Conservation (phyloP, 2,113 vertebrate species). For the Phoenicopterus ruber region DNA sequence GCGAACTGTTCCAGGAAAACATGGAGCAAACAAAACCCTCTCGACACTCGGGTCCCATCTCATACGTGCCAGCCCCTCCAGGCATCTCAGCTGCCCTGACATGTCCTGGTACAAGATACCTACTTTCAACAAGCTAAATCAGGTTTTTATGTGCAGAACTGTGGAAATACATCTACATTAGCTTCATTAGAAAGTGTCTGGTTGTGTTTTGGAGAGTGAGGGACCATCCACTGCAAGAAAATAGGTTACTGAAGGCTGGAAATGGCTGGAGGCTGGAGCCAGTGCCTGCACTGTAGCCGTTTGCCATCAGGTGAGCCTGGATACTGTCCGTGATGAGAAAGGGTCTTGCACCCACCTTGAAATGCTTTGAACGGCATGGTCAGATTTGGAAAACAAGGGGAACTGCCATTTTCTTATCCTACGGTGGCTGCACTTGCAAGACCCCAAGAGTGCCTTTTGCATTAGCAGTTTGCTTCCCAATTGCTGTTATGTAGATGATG, state of each 20-base stretch:
- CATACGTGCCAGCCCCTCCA: neutral
- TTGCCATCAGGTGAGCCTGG: neutral
- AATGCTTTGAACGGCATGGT: neutral
- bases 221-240: neutral
- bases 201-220: neutral
- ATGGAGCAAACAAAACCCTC: neutral
- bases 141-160: neutral
- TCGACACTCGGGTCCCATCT: fast-evolving
- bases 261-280: neutral
- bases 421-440: neutral
- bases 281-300: neutral
- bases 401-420: neutral
- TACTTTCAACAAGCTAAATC: neutral
- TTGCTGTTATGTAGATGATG: neutral
- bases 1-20: neutral
- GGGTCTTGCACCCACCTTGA: neutral
- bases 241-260: neutral
- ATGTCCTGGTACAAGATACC: neutral
- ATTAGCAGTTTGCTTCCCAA: neutral
- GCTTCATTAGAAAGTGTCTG: neutral
- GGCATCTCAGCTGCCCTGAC: neutral
- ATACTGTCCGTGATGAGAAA: neutral
- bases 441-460: neutral
- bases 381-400: neutral
- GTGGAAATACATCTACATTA: neutral